Evolutionary conservation across 1,140 invertebrate species (phyloP).

Genomic region (Cyclargus thomasi): DNA sequence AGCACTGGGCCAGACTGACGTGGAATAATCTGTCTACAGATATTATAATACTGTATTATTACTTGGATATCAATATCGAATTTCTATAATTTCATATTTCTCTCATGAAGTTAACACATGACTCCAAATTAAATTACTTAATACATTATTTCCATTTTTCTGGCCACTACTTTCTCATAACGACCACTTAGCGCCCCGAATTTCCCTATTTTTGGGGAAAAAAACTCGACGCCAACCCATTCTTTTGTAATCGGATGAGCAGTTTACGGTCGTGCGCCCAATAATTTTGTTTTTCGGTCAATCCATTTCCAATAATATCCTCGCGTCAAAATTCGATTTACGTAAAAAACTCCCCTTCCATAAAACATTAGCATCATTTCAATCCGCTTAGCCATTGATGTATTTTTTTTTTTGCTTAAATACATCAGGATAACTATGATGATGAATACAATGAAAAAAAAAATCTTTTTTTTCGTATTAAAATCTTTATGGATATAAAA

Average conservation of each 20-base stretch:
- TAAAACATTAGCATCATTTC: slow-evolving; percentile 53
- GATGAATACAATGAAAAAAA: too few relatives aligned
- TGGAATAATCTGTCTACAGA: too few relatives aligned
- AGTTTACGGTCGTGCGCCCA: slow-evolving; percentile 47
- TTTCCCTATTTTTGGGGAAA: slow-evolving; percentile 14
- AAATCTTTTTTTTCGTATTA: too few relatives aligned
- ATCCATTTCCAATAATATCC: slow-evolving; percentile 58
- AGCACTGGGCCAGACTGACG: too few relatives aligned
- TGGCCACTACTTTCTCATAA: not conserved
- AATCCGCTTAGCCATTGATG: slow-evolving; percentile 35
- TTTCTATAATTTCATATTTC: too few relatives aligned
- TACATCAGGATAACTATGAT: not conserved
- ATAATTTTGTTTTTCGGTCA: slow-evolving; percentile 57
- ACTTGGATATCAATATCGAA: too few relatives aligned
- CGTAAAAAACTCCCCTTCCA: slow-evolving; percentile 52
- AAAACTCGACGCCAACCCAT: slow-evolving; percentile 20
- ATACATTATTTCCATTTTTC: not conserved
- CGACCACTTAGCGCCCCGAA: not conserved
- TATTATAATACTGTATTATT: too few relatives aligned
- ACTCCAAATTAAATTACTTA: not conserved
- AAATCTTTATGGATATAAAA: too few relatives aligned
- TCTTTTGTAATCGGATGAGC: slow-evolving; percentile 49
- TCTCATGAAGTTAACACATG: not conserved
- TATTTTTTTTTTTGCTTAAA: not conserved
- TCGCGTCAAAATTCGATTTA: slow-evolving; percentile 62